These are phyloP conservation scores for Drosophila bipectinata DNA, from an alignment of 1,140 invertebrate genomes.

Conservation along the genomic window DNA sequence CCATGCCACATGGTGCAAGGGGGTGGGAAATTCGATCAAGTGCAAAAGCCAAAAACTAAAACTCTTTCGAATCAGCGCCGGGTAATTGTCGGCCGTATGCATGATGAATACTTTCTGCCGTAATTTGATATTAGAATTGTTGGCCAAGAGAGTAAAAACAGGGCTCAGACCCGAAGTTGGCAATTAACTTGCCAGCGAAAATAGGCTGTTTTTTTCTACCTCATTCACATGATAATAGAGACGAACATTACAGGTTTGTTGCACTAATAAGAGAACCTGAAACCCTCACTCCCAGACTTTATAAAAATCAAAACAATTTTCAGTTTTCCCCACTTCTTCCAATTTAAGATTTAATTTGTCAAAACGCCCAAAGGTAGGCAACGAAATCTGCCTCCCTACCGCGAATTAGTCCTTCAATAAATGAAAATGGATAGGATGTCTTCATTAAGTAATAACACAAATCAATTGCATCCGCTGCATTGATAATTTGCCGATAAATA, in stretches of 20 bases:
- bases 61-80: slow-evolving; percentile 42
- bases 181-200: slow-evolving; percentile 3
- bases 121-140: slow-evolving; percentile 47
- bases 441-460: slow-evolving; percentile 55
- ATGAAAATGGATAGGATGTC: slow-evolving; percentile 11
- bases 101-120: slow-evolving; percentile 41
- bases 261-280: neutral
- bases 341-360: neutral
- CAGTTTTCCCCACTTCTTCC: neutral
- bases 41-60: slow-evolving; percentile 53
- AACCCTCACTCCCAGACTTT: neutral
- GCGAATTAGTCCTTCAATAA: too few relatives aligned
- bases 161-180: slow-evolving; percentile 10
- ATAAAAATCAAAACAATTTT: neutral
- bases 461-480: slow-evolving; percentile 49
- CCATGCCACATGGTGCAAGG: neutral
- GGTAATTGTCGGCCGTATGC: slow-evolving; percentile 31
- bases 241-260: neutral
- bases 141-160: slow-evolving; percentile 18
- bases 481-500: slow-evolving; percentile 49
- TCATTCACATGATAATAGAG: slow-evolving; percentile 5
- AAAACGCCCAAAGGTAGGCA: too few relatives aligned
- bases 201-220: slow-evolving; percentile 1
- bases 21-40: slow-evolving; percentile 33
- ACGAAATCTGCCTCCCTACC: too few relatives aligned